A percentile compares a stretch with the other conserved stretches of the same genome.
phyloP scores from a whole-genome alignment of 2,888 invertebrate genomes.

The Mimumesa dahlbomi region DNA sequence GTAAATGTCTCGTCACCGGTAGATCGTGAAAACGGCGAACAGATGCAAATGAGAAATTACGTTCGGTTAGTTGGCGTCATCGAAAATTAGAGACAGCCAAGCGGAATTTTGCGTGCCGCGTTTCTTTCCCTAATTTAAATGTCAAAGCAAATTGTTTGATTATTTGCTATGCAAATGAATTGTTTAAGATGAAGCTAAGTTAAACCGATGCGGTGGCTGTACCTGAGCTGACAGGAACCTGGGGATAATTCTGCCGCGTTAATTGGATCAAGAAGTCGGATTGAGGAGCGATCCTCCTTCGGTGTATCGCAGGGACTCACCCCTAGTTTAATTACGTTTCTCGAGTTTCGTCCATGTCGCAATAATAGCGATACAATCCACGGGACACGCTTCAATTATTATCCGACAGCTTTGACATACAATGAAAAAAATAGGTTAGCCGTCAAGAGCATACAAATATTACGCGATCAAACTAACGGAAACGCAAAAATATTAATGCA shows the following conservation, averaged over 20 bases:
- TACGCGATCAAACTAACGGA: too few relatives aligned
- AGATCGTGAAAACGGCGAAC: conserved; percentile 2
- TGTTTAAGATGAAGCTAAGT: conserved; percentile 73
- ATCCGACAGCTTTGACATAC: neutral
- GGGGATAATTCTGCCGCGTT: conserved; percentile 77
- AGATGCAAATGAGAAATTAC: conserved; percentile 68
- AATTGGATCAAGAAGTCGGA: conserved; percentile 80
- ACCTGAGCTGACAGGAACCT: conserved; percentile 56
- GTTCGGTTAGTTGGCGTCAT: conserved; percentile 68
- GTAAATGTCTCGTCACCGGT: too few relatives aligned
- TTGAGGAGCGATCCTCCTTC: conserved; percentile 74
- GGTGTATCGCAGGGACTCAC: conserved; percentile 53
- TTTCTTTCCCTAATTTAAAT: conserved; percentile 75
- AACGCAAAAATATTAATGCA: too few relatives aligned
- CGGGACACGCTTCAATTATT: conserved; percentile 50
- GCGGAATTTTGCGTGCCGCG: conserved; percentile 47
- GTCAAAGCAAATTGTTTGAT: conserved; percentile 79
- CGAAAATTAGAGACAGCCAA: conserved; percentile 70
- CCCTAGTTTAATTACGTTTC: conserved; percentile 77
- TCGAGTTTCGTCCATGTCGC: conserved; percentile 69
- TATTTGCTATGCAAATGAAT: conserved; percentile 80
- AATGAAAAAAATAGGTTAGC: too few relatives aligned
- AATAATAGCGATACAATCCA: conserved; percentile 68
- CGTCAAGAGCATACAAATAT: too few relatives aligned
- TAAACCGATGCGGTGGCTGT: conserved; percentile 53